Base-by-base conservation (phyloP, 2,888 invertebrate species). In the Limnephilus marmoratus region DNA sequence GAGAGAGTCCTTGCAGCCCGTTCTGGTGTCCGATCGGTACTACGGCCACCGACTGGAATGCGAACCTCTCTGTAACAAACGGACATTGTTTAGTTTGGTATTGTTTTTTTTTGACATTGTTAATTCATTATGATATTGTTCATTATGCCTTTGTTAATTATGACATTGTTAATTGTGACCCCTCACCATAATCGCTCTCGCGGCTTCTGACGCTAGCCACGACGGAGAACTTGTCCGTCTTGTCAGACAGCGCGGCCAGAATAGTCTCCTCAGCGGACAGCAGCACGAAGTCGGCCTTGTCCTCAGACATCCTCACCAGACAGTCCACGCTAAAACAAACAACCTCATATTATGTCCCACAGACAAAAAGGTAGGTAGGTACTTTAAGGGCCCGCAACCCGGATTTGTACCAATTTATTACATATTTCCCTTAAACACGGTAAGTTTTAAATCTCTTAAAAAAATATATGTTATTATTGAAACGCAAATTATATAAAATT, bases 181-280 rank as follows among this genome's bases (percentile, higher is more conserved):
- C 93, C 94, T 94, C 94, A 97, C 97, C 96, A 85, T 94, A 83
- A 91, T 86, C 94, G 94, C 95, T 95, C 11, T 94, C 94, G 0
- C 94, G 94, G 94, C 96, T 95, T 45, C 95, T 94, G 88, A 97
- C 94, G 90, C 96, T 95, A 7, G 96, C 97, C 0, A 97, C 94
- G 0, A 97, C 96, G 0, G 95, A 94, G 90, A 96, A 95, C 68
- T 95, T 95, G 1, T 94, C 95, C 0, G 96, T 95, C 31, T 95
- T 95, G 87, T 95, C 94, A 81, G 95, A 95, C 0, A 96, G 95
- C 0, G 96, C 95, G 18, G 97, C 95, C 7, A 97, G 94, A 1
- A 97, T 94, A 7, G 97, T 95, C 94, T 97, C 97, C 94, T 97
- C 97, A 4, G 97, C 96, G 0, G 96, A 95, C 94, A 97, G 96